Conservation (phyloP, 2,888 invertebrate species). For the Cheilosia scutellata region DNA sequence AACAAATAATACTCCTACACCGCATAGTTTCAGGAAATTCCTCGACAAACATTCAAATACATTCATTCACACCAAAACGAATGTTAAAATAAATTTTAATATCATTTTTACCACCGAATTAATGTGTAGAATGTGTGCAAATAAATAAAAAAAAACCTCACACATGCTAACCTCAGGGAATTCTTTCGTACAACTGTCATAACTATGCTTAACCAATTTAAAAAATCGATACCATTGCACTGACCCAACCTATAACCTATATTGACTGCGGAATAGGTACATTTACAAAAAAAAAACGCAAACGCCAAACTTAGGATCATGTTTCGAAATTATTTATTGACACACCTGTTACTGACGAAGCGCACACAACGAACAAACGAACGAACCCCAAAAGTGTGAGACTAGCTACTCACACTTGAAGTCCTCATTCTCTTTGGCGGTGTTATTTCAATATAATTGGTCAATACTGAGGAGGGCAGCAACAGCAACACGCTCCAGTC, state of each 20-base stretch:
- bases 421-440: slow-evolving; percentile 10
- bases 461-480: slow-evolving; percentile 37
- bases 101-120: neutral
- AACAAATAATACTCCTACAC: slow-evolving; percentile 19
- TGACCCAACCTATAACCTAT: slow-evolving; percentile 58
- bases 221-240: slow-evolving; percentile 10
- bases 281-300: slow-evolving; percentile 8
- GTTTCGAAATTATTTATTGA: slow-evolving; percentile 73
- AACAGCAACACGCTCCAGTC: slow-evolving; percentile 16
- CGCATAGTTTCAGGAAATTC: slow-evolving; percentile 9
- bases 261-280: slow-evolving; percentile 9
- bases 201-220: too few species aligned
- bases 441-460: slow-evolving; percentile 54
- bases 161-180: neutral
- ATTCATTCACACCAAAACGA: neutral
- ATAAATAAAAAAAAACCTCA: neutral
- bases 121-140: neutral
- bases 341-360: slow-evolving; percentile 67
- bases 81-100: neutral
- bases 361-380: neutral
- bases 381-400: slow-evolving; percentile 17
- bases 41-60: neutral
- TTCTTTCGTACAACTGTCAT: neutral
- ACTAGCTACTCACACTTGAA: slow-evolving; percentile 4
- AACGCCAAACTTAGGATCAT: slow-evolving; percentile 68